Base-by-base conservation (phyloP, 2,888 invertebrate species). In the Clitarchus hookeri region DNA sequence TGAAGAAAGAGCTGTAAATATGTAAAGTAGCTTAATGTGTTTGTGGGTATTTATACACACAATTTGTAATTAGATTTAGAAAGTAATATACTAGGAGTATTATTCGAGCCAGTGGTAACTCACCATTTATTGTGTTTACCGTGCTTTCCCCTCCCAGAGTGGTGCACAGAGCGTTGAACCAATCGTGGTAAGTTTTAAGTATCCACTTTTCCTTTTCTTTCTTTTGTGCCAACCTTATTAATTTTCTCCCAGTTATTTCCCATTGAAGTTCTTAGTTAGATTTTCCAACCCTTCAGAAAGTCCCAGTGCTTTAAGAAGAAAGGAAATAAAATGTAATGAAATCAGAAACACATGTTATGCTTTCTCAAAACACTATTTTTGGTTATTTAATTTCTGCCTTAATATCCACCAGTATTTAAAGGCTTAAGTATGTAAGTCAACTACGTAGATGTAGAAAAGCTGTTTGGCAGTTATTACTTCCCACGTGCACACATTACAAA, bases 111-210 rank as follows among this genome's bases (percentile, higher is more conserved):
- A 65, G 65, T 65, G 65, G 65, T 65, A 65, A 65, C 65, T 65
- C n/a, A 1, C 65, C 53, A 84, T 86, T 83, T 87, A 86, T 89
- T 90, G 90, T 91, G 91, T 90, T 90, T 90, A 91, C 65, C 65
- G 65, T 90, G 90, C 89, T 89, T 89, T 90, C 89, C 90, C 89
- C 89, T 88, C 90, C 88, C 88, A 91, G 91, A 90, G 90, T 88
- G 91, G 91, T 89, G 91, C 91, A 88, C 91, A 90, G 89, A 93
- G 96, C 94, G 96, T 97, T 94, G 97, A 97, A 94, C 98, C 97
- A 92, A 97, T 98, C 93, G 97, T 98, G 96, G 98, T 98, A 96
- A 97, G 97, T 97, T 93, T 91, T 82, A 36, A 36, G 27, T n/a
- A 65, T 65, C 65, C 65, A 23, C n/a, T 65, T 65, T 65, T 65